Base-by-base conservation (phyloP, 37 sponge, comb jelly and placozoan genomes). In the Spongilla lacustris region DNA sequence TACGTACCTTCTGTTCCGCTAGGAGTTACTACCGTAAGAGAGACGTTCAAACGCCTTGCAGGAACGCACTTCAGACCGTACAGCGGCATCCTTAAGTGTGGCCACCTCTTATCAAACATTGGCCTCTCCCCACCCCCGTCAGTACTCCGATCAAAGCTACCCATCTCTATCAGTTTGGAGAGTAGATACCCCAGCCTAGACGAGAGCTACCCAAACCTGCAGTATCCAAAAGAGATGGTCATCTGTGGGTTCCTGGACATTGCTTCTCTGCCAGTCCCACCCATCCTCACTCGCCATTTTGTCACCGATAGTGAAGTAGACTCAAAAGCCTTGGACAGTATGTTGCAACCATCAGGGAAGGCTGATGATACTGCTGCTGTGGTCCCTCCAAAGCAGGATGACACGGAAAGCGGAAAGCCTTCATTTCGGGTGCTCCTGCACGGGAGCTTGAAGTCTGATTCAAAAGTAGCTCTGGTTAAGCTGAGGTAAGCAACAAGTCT, bases 391-490 rank as follows among this genome's bases (percentile, higher is more conserved):
- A 22, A 26, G 75, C 19, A 69, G 70, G 82, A 83, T 14, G 58
- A 58, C 21, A 13, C 19, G 46, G 89, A 81, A 27, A 76, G 32
- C n/a, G 77, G 91, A 70, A 91, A 80, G 69, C 97, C 97, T 28
- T 96, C 97, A 26, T 96, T 94, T 75, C 38, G 97, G 12, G 93
- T 96, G 8, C 79, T 96, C 12, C 83, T 96, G 22, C 97, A 96
- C 79, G 97, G 93, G 0, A 92, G 97, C 66, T 77, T 96, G 34
- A 94, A 94, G 50, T 88, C 92, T 67, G 90, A 96, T 36, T 76
- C 85, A 25, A 89, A 94, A 74, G 81, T 84, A 0, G 97, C 97
- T 23, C 70, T 96, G 32, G 79, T 92, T 25, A 69, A 91, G 58
- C 72, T 96, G 37, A 83, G 95, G 97, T 96, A 29, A 89, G 92